Conservation (phyloP, 1,140 invertebrate species). For the Dinoponera quadriceps region DNA sequence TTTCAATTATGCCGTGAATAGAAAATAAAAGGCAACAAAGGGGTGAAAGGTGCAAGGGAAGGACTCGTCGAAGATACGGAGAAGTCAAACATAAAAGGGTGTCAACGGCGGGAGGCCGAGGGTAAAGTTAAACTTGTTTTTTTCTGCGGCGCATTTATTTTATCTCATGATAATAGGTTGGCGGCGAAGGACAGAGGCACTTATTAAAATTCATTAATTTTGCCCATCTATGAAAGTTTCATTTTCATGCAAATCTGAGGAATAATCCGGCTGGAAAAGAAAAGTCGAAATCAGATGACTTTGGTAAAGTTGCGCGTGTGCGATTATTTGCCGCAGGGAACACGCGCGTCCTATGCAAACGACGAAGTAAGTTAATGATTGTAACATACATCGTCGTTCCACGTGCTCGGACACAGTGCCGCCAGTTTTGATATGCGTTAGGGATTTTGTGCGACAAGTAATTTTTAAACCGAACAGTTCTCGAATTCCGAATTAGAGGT, state of each 20-base stretch:
- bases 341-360: slow-evolving; percentile 15
- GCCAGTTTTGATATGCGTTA: neutral
- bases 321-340: slow-evolving; percentile 45
- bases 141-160: slow-evolving; percentile 71
- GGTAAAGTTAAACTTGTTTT: slow-evolving; percentile 60
- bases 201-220: slow-evolving; percentile 86
- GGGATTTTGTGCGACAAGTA: neutral
- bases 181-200: slow-evolving; percentile 69
- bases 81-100: slow-evolving; percentile 41
- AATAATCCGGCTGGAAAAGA: slow-evolving; percentile 78
- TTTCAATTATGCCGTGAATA: slow-evolving; percentile 50
- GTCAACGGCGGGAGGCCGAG: neutral
- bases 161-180: slow-evolving; percentile 71
- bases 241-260: slow-evolving; percentile 84
- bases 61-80: slow-evolving; percentile 6
- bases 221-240: slow-evolving; percentile 82
- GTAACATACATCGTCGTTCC: neutral
- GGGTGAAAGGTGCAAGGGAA: neutral
- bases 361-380: slow-evolving; percentile 30
- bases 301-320: slow-evolving; percentile 48
- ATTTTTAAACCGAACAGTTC: neutral
- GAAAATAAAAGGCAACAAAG: slow-evolving; percentile 31
- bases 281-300: slow-evolving; percentile 63
- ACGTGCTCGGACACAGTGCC: too few species aligned
- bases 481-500: too few species aligned